phyloP scores from a whole-genome alignment of 2,888 invertebrate genomes.

The Eurytoma californica region DNA sequence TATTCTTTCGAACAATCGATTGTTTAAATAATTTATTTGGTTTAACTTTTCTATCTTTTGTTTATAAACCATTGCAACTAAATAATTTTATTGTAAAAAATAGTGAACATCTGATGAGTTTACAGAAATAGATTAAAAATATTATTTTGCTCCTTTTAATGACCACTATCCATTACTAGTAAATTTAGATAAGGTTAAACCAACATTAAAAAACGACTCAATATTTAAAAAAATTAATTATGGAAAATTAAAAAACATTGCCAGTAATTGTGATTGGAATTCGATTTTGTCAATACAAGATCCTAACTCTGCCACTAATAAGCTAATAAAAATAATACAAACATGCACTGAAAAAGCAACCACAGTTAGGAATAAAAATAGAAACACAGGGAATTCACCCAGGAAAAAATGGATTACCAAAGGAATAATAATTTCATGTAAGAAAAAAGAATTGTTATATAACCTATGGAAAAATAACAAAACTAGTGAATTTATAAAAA shows the following conservation, averaged over 20 bases:
- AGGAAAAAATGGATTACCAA: neutral
- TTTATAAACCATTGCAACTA: no score
- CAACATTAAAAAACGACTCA: neutral
- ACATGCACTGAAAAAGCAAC: neutral
- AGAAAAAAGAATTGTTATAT: neutral
- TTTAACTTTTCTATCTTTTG: no score
- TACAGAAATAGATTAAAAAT: no score
- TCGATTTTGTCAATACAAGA: neutral
- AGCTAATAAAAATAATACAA: neutral
- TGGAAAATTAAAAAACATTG: neutral
- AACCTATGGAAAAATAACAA: neutral
- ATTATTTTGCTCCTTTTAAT: no score
- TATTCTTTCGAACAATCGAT: no score
- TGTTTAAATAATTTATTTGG: no score
- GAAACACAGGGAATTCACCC: neutral
- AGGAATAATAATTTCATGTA: neutral
- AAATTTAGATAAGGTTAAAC: neutral
- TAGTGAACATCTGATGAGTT: no score
- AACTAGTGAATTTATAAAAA: neutral
- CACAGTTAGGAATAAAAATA: neutral
- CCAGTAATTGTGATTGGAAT: neutral
- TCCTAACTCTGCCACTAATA: neutral
- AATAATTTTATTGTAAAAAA: no score
- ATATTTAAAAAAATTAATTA: neutral
- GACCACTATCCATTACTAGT: no score